Percentiles rank a stretch among this genome's conserved stretches.
phyloP scores from a whole-genome alignment of 1,140 invertebrate species.

The Eufriesea mexicana region DNA sequence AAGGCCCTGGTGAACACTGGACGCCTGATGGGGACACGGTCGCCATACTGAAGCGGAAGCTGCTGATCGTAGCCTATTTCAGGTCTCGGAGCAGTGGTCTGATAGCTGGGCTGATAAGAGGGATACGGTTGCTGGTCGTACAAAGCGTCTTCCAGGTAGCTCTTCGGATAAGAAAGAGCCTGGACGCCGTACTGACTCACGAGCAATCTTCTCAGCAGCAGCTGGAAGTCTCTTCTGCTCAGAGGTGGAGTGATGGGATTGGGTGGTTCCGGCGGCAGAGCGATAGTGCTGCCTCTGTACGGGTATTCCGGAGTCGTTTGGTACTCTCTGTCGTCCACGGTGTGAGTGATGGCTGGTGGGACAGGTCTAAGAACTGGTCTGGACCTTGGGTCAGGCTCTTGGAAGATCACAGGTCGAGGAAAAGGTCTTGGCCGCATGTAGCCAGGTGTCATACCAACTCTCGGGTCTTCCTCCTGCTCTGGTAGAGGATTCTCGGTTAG shows the following conservation, averaged over 20 bases:
- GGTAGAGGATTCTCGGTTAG: conserved; percentile 70
- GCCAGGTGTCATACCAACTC: conserved; percentile 66
- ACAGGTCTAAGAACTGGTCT: conserved; percentile 65
- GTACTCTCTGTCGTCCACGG: conserved; percentile 75
- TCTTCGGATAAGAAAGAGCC: conserved; percentile 78
- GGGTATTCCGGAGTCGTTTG: conserved; percentile 71
- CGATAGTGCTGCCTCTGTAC: conserved; percentile 66
- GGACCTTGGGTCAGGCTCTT: conserved; percentile 67
- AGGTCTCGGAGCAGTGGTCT: conserved; percentile 70
- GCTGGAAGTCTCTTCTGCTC: conserved; percentile 79
- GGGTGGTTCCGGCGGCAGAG: conserved; percentile 77
- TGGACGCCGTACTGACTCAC: conserved; percentile 79
- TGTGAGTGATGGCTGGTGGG: conserved; percentile 38
- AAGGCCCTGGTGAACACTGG: conserved; percentile 62
- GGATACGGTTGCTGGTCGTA: conserved; percentile 80
- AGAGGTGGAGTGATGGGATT: conserved; percentile 77
- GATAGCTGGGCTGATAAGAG: conserved; percentile 74
- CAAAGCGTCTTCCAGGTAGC: conserved; percentile 78
- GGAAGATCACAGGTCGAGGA: conserved; percentile 68
- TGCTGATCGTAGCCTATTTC: conserved; percentile 80
- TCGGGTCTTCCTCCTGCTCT: conserved; percentile 65
- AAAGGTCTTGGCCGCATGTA: conserved; percentile 66
- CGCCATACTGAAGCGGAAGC: conserved; percentile 74
- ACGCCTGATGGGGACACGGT: conserved; percentile 77
- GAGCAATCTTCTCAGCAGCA: conserved; percentile 73